phyloP scores from a whole-genome alignment of 2,113 vertebrate species.

The Hydrolagus affinis region DNA sequence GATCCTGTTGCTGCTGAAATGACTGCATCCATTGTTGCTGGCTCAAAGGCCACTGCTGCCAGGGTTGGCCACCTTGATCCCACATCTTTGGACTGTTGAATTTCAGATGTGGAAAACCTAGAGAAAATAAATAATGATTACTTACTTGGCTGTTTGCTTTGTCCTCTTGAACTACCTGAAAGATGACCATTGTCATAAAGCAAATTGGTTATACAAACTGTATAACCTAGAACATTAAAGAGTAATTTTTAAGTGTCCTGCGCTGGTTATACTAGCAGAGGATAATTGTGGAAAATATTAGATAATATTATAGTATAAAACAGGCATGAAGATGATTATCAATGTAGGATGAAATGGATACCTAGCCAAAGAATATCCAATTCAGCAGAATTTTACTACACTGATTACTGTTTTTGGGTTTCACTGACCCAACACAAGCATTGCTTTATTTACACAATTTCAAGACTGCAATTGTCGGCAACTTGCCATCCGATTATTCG shows the following conservation, averaged over 20 bases:
- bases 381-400: no score
- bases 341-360: neutral
- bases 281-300: neutral
- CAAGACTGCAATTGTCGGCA: no score
- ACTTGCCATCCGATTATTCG: no score
- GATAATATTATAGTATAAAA: neutral
- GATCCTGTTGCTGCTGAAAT: conserved; percentile 96
- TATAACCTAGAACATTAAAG: neutral
- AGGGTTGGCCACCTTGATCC: conserved; percentile 98
- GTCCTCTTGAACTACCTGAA: neutral
- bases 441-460: no score
- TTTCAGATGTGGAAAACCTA: neutral
- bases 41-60: conserved; percentile 97
- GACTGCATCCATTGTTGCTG: conserved; percentile 99
- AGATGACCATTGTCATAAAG: neutral
- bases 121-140: neutral
- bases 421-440: no score
- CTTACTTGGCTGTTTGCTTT: no score
- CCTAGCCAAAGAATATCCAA: neutral
- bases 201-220: neutral
- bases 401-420: no score
- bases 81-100: conserved; percentile 65
- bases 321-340: neutral
- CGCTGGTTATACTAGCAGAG: neutral
- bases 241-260: neutral